Conservation (phyloP, 2,797 vertebrate genomes). For the Crenuchus spilurus region DNA sequence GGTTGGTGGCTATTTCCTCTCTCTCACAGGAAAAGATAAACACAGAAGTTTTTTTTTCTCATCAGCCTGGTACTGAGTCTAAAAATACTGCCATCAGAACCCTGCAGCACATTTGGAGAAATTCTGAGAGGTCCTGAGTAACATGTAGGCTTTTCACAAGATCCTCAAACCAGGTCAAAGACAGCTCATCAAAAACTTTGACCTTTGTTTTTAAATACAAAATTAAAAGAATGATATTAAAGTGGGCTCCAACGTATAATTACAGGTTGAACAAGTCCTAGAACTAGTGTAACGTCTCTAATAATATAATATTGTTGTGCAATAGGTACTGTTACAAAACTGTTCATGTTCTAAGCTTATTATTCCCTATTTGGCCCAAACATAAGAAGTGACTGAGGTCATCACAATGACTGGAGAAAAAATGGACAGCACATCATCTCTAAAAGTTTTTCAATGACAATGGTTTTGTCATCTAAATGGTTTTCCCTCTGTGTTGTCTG, state of each 20-base stretch:
- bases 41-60: conserved; percentile 55
- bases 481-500: too few species aligned
- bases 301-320: background rate
- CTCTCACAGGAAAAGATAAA: conserved; percentile 55
- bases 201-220: background rate
- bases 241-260: background rate
- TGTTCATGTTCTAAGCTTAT: background rate
- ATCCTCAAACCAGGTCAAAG: background rate
- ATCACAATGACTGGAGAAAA: too few species aligned
- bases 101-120: conserved; percentile 36
- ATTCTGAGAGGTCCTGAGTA: background rate
- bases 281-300: background rate
- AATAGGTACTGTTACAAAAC: background rate
- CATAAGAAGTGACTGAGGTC: too few species aligned
- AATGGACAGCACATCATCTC: too few species aligned
- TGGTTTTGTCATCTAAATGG: too few species aligned
- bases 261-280: background rate
- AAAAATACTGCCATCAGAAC: conserved; percentile 58
- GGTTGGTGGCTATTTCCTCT: conserved; percentile 58
- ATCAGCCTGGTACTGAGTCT: conserved; percentile 35
- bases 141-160: background rate
- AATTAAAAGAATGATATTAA: background rate
- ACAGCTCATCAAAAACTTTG: background rate
- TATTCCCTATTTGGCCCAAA: background rate
- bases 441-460: too few species aligned